Evolutionary conservation across 1,140 invertebrate genomes (phyloP).

Genomic region (Lepidurus couesii): DNA sequence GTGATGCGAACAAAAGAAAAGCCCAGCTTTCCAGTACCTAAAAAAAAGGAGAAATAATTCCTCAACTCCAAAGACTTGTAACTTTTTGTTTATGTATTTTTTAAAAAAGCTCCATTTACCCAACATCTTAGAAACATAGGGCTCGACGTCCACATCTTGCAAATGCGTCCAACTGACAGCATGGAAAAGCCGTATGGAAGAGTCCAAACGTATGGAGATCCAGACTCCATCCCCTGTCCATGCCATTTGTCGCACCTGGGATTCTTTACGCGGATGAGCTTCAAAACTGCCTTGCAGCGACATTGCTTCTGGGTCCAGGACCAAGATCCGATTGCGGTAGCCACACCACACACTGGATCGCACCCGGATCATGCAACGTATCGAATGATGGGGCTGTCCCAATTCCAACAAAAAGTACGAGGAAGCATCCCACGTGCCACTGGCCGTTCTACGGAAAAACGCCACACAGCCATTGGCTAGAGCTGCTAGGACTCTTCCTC

Average conservation of each 20-base stretch:
- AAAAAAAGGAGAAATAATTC: constrained; percentile 34
- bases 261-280: constrained; percentile 94
- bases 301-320: constrained; percentile 73
- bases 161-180: constrained; percentile 94
- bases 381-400: constrained; percentile 84
- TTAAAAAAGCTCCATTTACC: constrained; percentile 50
- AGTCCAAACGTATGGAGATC: constrained; percentile 92
- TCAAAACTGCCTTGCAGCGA: constrained; percentile 67
- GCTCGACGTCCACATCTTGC: constrained; percentile 97
- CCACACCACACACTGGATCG: constrained; percentile 94
- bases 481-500: constrained; percentile 87
- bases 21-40: constrained; percentile 89
- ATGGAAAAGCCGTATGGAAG: constrained; percentile 89
- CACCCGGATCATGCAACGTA: constrained; percentile 73
- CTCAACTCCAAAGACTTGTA: background rate
- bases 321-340: constrained; percentile 91
- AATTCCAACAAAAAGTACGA: constrained; percentile 87
- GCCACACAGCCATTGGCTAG: constrained; percentile 92
- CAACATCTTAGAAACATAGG: constrained; percentile 97
- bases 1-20: constrained; percentile 97
- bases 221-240: constrained; percentile 96
- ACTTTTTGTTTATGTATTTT: background rate
- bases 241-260: constrained; percentile 87
- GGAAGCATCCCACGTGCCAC: constrained; percentile 89
- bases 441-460: constrained; percentile 77